These are phyloP conservation scores for Alectura lathami DNA, from an alignment of 2,113 vertebrate species.

Conservation along the genomic window DNA sequence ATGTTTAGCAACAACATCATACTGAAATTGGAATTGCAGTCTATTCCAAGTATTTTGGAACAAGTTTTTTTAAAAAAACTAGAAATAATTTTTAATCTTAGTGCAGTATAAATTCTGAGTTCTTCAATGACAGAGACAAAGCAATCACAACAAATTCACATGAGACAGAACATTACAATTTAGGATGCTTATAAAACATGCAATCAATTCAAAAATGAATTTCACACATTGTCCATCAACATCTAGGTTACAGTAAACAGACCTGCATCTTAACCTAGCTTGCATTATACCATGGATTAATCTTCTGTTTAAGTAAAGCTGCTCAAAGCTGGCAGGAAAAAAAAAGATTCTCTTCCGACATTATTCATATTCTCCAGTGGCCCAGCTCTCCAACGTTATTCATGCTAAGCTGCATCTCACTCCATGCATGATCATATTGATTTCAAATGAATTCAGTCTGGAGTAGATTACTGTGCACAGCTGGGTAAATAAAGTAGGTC, in stretches of 20 bases:
- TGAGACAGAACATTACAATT: neutral
- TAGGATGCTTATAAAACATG: neutral
- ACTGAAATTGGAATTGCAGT: neutral
- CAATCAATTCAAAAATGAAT: neutral
- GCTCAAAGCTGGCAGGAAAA: neutral
- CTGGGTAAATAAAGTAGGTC: constrained; percentile 11
- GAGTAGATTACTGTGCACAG: neutral
- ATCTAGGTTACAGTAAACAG: neutral
- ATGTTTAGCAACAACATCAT: neutral
- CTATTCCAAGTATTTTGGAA: neutral
- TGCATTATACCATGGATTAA: neutral
- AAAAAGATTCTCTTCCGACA: neutral
- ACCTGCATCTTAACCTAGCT: neutral
- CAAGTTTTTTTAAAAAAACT: neutral
- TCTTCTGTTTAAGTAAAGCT: neutral
- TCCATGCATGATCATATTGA: neutral
- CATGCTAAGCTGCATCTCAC: neutral
- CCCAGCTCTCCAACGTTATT: neutral
- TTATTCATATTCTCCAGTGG: neutral
- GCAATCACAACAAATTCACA: neutral
- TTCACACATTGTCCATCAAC: neutral
- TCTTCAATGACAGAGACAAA: neutral
- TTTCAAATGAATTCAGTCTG: neutral
- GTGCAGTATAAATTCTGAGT: neutral
- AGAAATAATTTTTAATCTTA: neutral